Percentiles rank a stretch among this genome's conserved stretches.
Conservation (phyloP, 2,113 vertebrate species). For the Ceyx margarethae region DNA sequence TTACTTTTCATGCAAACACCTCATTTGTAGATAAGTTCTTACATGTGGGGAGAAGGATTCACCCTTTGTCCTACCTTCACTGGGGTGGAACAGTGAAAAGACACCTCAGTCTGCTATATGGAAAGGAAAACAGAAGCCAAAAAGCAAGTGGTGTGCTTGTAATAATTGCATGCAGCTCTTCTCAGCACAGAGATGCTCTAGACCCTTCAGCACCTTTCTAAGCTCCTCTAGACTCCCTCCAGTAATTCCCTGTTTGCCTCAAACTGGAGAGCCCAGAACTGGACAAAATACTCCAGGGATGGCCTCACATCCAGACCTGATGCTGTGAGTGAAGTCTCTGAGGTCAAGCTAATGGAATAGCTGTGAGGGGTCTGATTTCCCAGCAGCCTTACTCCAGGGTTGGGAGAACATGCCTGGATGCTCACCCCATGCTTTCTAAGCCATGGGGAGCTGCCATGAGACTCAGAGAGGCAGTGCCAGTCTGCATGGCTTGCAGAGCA, state of each 20-base stretch:
- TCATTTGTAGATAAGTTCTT: not conserved
- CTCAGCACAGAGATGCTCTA: not conserved
- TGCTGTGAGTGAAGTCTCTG: not conserved
- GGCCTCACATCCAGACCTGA: not conserved
- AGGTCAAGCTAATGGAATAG: not conserved
- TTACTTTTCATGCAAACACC: not conserved
- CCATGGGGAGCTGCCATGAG: not conserved
- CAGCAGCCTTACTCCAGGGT: not conserved
- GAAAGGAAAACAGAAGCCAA: not conserved
- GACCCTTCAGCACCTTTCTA: no score
- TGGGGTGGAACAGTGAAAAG: not conserved
- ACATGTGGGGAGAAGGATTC: not conserved
- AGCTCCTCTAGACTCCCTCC: not conserved
- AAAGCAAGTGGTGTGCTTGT: not conserved
- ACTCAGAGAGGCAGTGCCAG: accelerated
- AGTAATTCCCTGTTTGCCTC: not conserved
- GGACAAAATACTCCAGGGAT: not conserved
- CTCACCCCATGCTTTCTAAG: not conserved
- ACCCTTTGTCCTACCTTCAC: not conserved
- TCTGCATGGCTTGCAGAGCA: not conserved
- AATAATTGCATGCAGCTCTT: not conserved
- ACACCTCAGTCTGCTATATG: not conserved
- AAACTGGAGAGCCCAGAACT: not conserved
- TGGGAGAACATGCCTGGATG: not conserved
- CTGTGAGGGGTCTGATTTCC: not conserved